A percentile compares a stretch with the other conserved stretches of the same genome.
phyloP scores from a whole-genome alignment of 2,113 vertebrate species.

The Balaeniceps rex region DNA sequence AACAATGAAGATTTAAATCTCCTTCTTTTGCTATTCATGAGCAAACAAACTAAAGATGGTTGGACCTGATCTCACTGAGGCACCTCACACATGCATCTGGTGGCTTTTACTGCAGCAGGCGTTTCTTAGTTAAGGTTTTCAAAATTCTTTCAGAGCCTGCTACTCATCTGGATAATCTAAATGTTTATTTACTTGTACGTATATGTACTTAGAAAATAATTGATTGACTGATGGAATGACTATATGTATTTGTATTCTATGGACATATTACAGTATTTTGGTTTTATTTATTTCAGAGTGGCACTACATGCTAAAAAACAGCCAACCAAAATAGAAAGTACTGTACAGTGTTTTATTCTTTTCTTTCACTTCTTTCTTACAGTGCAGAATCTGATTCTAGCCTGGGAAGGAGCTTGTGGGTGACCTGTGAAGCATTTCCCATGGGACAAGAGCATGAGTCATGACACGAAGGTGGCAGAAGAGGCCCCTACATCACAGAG shows the following conservation, averaged over 20 bases:
- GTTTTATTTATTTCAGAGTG: background rate
- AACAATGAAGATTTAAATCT: constrained; percentile 34
- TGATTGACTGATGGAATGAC: background rate
- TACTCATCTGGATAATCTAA: background rate
- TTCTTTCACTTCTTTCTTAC: background rate
- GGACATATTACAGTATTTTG: background rate
- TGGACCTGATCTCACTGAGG: background rate
- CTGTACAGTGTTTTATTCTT: background rate
- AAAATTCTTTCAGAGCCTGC: background rate
- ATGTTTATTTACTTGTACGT: background rate
- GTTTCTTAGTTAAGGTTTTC: background rate
- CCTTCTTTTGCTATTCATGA: constrained; percentile 2
- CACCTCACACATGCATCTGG: background rate
- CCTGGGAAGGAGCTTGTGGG: background rate
- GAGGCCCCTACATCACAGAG: background rate
- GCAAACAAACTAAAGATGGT: background rate
- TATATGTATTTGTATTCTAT: background rate
- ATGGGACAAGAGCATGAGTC: background rate
- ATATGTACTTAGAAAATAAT: background rate
- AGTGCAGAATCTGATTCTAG: background rate
- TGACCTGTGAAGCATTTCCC: background rate
- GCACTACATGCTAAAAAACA: background rate
- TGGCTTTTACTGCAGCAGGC: background rate
- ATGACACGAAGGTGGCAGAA: background rate
- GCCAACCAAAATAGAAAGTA: background rate